Evolutionary conservation across 2,797 vertebrate genomes (phyloP), one percentile per base, ranked within the genome.

Genomic region (Paratrypauchen microcephalus): DNA sequence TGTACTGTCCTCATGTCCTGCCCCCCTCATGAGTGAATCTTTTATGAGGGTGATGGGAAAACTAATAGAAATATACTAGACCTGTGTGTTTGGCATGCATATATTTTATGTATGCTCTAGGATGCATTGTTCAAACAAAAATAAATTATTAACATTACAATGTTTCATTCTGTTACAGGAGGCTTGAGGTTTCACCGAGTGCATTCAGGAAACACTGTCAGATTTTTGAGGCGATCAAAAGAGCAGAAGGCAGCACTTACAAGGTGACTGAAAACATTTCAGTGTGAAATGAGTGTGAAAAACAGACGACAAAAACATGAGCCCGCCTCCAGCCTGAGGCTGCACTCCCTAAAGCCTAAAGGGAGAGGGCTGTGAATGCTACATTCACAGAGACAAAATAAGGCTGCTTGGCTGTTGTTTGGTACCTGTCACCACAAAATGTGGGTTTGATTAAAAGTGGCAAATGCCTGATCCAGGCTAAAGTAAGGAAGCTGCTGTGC

Each of bases 151-250:
- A 75, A 83, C 16, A 69, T 60, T 75, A 69, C 24, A 16, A 57
- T 28, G 23, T 75, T 76, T 80, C 57, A 85, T 30, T 45, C 15
- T 83, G 72, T 82, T 78, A 7, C 88, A 99, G 98, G 95, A 95
- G 96, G 95, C 98, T 99, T 93, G 98, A 99, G 94, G 97, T 99
- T 94, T 99, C 97, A 92, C 97, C 97, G 88, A 98, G 98, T 96
- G 96, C 96, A 93, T 98, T 99, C 96, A 98, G 95, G 95, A 99
- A 97, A 92, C 96, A 97, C 94, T 94, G 95, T 91, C 96, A 97
- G 88, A 92, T 96, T 91, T 97, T 97, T 92, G 98, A 98, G 87
- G 96, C 97, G 86, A 92, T 95, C 89, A 98, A 98, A 96, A 95
- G 92, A 87, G 93, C 96, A 91, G 94, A 95, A 88, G 97, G 98